Evolutionary conservation across 2,888 invertebrate genomes (phyloP).

Genomic region (Baccha elongata): DNA sequence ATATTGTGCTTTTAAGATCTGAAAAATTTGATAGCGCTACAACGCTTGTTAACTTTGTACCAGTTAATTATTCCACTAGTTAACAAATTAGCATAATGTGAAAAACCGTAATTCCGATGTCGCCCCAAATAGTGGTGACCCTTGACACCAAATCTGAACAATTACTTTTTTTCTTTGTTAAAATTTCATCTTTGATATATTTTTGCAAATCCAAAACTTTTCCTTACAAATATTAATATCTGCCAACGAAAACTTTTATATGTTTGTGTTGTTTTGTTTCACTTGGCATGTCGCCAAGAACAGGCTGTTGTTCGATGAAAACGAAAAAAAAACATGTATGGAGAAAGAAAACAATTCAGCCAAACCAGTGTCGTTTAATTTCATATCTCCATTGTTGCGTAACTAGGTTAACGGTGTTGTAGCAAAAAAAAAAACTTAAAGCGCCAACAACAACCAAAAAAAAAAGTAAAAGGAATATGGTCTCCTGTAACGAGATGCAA

Average conservation of each 20-base stretch:
- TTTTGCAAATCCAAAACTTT: background rate
- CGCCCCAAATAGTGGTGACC: too few relatives aligned
- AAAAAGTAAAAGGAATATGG: background rate
- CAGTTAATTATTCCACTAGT: too few relatives aligned
- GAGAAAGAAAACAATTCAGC: constrained; percentile 29
- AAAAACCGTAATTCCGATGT: too few relatives aligned
- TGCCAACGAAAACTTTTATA: background rate
- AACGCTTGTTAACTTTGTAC: too few relatives aligned
- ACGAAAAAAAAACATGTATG: background rate
- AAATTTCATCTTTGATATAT: too few relatives aligned
- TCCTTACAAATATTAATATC: background rate
- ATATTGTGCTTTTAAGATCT: too few relatives aligned
- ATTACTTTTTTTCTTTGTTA: too few relatives aligned
- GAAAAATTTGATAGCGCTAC: too few relatives aligned
- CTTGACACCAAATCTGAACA: too few relatives aligned
- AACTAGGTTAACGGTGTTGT: constrained; percentile 68
- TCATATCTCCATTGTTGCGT: constrained; percentile 61
- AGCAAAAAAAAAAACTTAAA: constrained; percentile 27
- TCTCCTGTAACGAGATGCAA: constrained; percentile 29
- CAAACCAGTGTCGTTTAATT: constrained; percentile 24
- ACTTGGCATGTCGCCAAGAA: constrained; percentile 60
- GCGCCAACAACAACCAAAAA: background rate
- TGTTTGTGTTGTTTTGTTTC: constrained; percentile 36
- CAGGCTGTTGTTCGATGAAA: background rate
- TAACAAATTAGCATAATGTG: too few relatives aligned